Evolutionary conservation across 2,797 vertebrate species (phyloP), one percentile per base, ranked within the genome.

Genomic region (Lateolabrax maculatus): DNA sequence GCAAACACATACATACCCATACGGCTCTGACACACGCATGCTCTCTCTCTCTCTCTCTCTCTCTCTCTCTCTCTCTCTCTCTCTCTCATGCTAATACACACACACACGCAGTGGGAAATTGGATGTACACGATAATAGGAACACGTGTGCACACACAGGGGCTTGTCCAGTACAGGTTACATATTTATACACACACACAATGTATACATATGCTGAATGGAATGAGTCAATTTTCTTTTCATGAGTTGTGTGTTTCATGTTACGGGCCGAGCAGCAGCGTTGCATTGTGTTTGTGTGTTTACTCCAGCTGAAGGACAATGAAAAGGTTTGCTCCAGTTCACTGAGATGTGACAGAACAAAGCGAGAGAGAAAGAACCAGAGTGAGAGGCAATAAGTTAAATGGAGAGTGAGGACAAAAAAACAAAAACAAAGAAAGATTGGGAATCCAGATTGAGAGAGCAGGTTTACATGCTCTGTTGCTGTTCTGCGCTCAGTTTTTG

Each of bases 271-370:
- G 79, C 80, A 75, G 72, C 83, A 53, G 46, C 27, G 48, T 84
- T 80, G 62, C 60, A 60, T 74, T 80, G 72, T 90, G 73, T 91
- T 87, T 87, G 86, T 89, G 77, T 92, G 83, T 92, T 89, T 90
- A 90, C 90, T 79, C 56, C 58, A 39, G 80, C 84, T 87, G 90
- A 91, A 92, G 91, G 91, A 92, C 89, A 89, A 89, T 87, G 83
- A 88, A 84, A 75, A 87, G 88, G 85, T 91, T 93, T 93, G 91
- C 94, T 89, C 62, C 80, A 81, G 87, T 90, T 92, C 87, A 87
- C 87, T 90, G 88, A 89, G 80, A 94, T 92, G 89, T 93, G 91
- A 91, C 88, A 63, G 84, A 87, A 87, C 82, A 89, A 78, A 84
- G 83, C 68, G 77, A 62, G 77, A 79, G 29, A 46, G 44, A 36